phyloP scores from a whole-genome alignment of 2,888 invertebrate species.

The Rhimphoctona megacephalus region DNA sequence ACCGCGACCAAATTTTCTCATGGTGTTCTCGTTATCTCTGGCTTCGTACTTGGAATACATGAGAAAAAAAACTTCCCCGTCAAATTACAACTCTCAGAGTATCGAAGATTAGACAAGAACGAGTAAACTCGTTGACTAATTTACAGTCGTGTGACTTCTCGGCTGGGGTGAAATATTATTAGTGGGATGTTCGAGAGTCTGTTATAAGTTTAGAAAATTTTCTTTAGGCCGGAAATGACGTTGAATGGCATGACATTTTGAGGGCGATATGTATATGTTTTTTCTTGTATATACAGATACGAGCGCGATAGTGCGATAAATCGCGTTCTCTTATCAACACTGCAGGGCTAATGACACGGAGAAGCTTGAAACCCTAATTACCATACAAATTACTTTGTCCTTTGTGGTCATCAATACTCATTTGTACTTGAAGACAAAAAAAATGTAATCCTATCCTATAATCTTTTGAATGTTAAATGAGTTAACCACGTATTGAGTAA shows the following conservation, averaged over 20 bases:
- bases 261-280: background rate
- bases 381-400: slow-evolving; percentile 33
- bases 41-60: slow-evolving; percentile 17
- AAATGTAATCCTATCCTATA: background rate
- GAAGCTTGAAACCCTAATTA: slow-evolving; percentile 32
- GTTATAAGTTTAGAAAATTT: slow-evolving; percentile 1
- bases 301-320: slow-evolving; percentile 50
- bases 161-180: slow-evolving; percentile 7
- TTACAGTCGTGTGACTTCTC: background rate
- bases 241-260: background rate
- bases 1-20: slow-evolving; percentile 28
- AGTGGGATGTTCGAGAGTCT: background rate
- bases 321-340: slow-evolving; percentile 45
- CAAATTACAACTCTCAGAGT: slow-evolving; percentile 37
- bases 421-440: background rate
- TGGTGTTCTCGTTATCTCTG: slow-evolving; percentile 19
- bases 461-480: background rate
- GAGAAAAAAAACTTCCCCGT: slow-evolving; percentile 10
- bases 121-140: slow-evolving; percentile 38
- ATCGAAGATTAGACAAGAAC: slow-evolving; percentile 43
- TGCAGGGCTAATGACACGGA: slow-evolving; percentile 53
- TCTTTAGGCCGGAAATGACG: slow-evolving; percentile 43
- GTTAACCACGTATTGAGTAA: background rate
- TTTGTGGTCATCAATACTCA: slow-evolving; percentile 5
- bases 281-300: slow-evolving; percentile 2